These are phyloP conservation scores for Caradrina kadenii DNA, from an alignment of 2,888 invertebrate genomes.

Conservation along the genomic window DNA sequence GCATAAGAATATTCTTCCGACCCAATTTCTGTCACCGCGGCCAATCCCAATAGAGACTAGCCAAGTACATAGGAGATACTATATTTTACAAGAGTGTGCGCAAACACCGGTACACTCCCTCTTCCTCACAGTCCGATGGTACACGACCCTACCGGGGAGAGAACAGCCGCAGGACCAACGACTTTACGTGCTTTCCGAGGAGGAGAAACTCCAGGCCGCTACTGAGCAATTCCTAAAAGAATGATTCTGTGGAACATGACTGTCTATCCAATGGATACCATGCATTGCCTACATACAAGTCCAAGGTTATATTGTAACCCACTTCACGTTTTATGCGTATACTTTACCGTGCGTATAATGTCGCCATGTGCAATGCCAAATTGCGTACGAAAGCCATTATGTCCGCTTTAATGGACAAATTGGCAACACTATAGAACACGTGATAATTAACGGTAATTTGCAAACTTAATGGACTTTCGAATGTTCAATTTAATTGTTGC, in stretches of 20 bases:
- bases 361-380: constrained; percentile 38
- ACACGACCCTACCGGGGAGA: neutral
- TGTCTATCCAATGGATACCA: neutral
- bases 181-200: too few species aligned
- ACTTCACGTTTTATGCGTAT: constrained; percentile 27
- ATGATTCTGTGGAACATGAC: neutral
- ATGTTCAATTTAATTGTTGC: constrained; percentile 15
- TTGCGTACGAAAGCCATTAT: constrained; percentile 45
- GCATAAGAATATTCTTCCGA: neutral
- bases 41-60: neutral
- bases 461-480: constrained; percentile 38
- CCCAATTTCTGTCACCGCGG: neutral
- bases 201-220: too few species aligned
- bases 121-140: neutral
- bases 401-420: constrained; percentile 45
- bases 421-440: constrained; percentile 37
- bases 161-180: too few species aligned
- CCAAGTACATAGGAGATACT: neutral
- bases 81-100: neutral
- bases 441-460: constrained; percentile 43
- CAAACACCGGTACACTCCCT: neutral
- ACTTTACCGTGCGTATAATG: constrained; percentile 44
- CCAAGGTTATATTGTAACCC: constrained; percentile 36
- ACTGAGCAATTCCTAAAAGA: too few species aligned
- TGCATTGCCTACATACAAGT: neutral